Evolutionary conservation across 2,113 vertebrate genomes (phyloP).

Genomic region (Camelus bactrianus): DNA sequence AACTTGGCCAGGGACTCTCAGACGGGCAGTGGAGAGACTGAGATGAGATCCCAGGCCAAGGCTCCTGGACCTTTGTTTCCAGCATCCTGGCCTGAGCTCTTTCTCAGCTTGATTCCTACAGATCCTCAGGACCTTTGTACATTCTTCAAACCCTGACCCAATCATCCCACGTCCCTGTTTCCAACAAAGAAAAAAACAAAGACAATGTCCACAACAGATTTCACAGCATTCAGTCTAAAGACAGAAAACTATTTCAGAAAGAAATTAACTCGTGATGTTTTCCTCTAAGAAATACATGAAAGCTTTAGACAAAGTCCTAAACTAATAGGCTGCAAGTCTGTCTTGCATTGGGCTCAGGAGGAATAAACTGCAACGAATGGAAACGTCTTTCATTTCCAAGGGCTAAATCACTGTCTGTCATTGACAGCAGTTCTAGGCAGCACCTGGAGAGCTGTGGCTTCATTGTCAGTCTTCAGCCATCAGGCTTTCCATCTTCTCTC

Average conservation of each 20-base stretch:
- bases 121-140: not conserved
- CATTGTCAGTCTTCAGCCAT: not conserved
- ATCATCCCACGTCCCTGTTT: not conserved
- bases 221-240: not conserved
- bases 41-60: not conserved
- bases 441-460: not conserved
- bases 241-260: not conserved
- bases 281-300: not conserved
- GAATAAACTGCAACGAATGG: not conserved
- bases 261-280: constrained; percentile 25
- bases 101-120: not conserved
- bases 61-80: not conserved
- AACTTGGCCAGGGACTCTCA: not conserved
- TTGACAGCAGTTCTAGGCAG: not conserved
- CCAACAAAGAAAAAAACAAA: not conserved
- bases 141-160: not conserved
- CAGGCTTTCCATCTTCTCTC: not conserved
- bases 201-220: not conserved
- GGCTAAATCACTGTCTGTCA: not conserved
- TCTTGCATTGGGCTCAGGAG: not conserved
- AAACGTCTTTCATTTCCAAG: constrained; percentile 22
- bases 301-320: constrained; percentile 35
- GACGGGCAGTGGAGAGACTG: not conserved
- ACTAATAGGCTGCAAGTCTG: not conserved
- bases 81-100: not conserved